phyloP scores from a whole-genome alignment of 2,888 invertebrate genomes.

The Macrophya alboannulata region DNA sequence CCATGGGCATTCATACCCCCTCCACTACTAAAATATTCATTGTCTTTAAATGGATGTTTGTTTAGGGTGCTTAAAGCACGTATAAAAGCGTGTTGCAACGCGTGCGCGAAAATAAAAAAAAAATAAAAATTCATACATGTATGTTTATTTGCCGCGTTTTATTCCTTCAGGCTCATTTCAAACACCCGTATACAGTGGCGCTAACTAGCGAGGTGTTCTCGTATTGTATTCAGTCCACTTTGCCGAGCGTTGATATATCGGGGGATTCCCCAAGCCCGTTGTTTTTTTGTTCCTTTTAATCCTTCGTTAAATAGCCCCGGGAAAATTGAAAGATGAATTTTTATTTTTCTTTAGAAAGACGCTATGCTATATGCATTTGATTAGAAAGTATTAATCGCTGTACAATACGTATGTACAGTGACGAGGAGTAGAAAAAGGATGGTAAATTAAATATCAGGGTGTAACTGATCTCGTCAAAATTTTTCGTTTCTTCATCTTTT shows the following conservation, averaged over 20 bases:
- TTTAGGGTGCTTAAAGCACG: constrained; percentile 57
- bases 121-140: neutral
- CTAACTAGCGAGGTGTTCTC: neutral
- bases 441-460: constrained; percentile 29
- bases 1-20: constrained; percentile 69
- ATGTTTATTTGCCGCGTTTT: constrained; percentile 4
- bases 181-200: neutral
- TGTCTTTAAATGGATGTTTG: constrained; percentile 75
- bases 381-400: neutral
- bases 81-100: constrained; percentile 12
- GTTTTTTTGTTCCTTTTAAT: neutral
- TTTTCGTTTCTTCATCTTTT: too few species aligned
- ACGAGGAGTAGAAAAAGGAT: neutral
- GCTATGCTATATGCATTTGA: neutral
- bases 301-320: neutral
- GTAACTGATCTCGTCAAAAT: constrained; percentile 64
- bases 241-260: neutral
- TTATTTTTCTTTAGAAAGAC: neutral
- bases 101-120: neutral
- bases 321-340: neutral
- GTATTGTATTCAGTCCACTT: neutral
- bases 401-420: neutral
- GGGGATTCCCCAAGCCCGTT: too few species aligned
- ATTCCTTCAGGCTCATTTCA: too few species aligned
- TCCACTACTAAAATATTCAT: constrained; percentile 73